These are phyloP conservation scores for Marcusenius ussheri DNA, from an alignment of 2,113 vertebrate genomes.

Conservation along the genomic window DNA sequence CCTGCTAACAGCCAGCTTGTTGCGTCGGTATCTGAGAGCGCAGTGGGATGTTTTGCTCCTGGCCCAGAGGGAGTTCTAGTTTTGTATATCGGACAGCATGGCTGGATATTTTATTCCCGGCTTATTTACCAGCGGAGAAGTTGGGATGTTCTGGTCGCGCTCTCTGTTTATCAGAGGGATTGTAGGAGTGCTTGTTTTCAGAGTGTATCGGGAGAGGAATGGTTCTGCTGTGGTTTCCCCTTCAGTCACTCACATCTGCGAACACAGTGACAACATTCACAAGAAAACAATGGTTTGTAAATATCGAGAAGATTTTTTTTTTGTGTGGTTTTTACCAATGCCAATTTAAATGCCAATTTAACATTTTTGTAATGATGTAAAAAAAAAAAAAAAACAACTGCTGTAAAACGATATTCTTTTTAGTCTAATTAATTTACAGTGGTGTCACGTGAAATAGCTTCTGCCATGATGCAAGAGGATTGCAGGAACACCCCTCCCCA, in stretches of 20 bases:
- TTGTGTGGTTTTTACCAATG: slow-evolving; percentile 11
- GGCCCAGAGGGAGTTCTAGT: neutral
- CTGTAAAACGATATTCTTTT: neutral
- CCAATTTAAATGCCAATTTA: slow-evolving; percentile 11
- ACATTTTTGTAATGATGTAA: slow-evolving; percentile 15
- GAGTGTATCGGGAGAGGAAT: neutral
- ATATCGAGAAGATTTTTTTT: neutral
- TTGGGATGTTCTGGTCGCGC: neutral
- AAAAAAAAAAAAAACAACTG: neutral
- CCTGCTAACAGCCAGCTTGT: neutral
- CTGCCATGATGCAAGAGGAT: neutral
- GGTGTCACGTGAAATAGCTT: neutral
- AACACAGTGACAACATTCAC: neutral
- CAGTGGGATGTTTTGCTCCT: neutral
- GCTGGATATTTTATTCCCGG: neutral
- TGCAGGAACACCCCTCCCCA: neutral
- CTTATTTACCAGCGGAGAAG: neutral
- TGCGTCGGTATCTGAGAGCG: neutral
- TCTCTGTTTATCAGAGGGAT: neutral
- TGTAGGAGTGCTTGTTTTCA: neutral
- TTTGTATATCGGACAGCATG: neutral
- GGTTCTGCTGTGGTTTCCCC: neutral
- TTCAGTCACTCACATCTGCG: neutral
- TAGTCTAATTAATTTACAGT: neutral
- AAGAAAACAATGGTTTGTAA: slow-evolving; percentile 4